Evolutionary conservation across 2,888 invertebrate species (phyloP).

Genomic region (Chymomyza procnemis): DNA sequence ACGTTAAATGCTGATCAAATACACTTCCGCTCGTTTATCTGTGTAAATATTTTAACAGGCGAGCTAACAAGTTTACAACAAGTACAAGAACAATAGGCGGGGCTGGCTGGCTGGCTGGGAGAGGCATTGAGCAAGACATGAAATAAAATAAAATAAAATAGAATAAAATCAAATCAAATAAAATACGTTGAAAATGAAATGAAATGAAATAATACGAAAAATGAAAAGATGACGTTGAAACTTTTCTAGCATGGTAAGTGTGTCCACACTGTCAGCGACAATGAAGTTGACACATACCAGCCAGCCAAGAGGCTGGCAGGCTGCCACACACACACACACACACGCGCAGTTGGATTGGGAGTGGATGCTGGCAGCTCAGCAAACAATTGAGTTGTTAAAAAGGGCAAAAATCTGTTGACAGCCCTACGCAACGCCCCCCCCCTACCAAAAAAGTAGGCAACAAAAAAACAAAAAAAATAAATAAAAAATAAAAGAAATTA

Average conservation of each 20-base stretch:
- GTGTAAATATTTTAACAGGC: slow-evolving; percentile 68
- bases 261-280: background rate
- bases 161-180: background rate
- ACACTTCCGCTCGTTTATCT: slow-evolving; percentile 73
- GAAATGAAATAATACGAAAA: background rate
- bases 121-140: slow-evolving; percentile 26
- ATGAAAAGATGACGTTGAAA: background rate
- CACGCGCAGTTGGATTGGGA: background rate
- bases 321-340: background rate
- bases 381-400: slow-evolving; percentile 48
- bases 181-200: background rate
- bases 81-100: slow-evolving; percentile 30
- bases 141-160: slow-evolving; percentile 38
- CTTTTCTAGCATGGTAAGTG: background rate
- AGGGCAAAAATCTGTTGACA: slow-evolving; percentile 42
- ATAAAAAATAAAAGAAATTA: slow-evolving; percentile 1
- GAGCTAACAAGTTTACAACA: slow-evolving; percentile 59
- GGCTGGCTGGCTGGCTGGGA: slow-evolving; percentile 4
- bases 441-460: slow-evolving; percentile 21
- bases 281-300: background rate
- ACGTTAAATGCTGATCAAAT: slow-evolving; percentile 65
- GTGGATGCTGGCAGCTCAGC: background rate
- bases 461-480: slow-evolving; percentile 6
- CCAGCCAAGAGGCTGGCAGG: background rate
- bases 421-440: background rate